Base-by-base conservation (phyloP, 2,888 invertebrate species). In the Agrilus mali region DNA sequence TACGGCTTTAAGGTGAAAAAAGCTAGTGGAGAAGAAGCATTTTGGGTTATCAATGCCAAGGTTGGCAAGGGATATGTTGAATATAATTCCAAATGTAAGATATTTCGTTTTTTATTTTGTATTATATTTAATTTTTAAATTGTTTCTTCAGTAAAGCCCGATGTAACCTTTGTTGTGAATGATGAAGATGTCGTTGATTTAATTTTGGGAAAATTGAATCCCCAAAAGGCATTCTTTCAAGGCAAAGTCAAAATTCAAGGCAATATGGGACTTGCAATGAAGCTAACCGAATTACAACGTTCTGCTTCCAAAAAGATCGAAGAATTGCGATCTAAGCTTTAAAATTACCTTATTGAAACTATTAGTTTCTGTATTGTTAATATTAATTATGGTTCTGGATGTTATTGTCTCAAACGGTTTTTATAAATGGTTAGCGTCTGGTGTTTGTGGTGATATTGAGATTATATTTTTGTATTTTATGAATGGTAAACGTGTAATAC, bases 191-290 rank as follows among this genome's bases (percentile, higher is more conserved):
- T 97, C 4, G 75, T 83, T 5, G 87, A 89, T 53, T 73, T 97
- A 42, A 83, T 96, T 58, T 78, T 84, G 2, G 95, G 95, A 1
- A 88, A 89, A 65, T 70, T 97, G 47, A 93, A 94, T 64, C 89
- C 90, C 0, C 95, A 97, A 64, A 93, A 93, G 65, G 94, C 94
- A 2, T 92, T 90, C 67, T 90, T 90, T 75, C 88, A 95, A 67
- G 96, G 96, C 13, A 96, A 96, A 68, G 80, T 92, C 44, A 96
- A 95, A 70, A 83, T 97, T 46, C 87, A 93, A 63, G 96, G 96
- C 31, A 96, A 96, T 64, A 92, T 96, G 86, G 94, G 90, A 0
- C 69, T 95, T 36, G 96, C 96, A 2, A 86, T 96, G 86, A 96
- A 94, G 64, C 69, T 97, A 45, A 81, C 86, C 15, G 87, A 89